Conservation (phyloP, 2,113 vertebrate genomes). For the Sminthopsis crassicaudata region DNA sequence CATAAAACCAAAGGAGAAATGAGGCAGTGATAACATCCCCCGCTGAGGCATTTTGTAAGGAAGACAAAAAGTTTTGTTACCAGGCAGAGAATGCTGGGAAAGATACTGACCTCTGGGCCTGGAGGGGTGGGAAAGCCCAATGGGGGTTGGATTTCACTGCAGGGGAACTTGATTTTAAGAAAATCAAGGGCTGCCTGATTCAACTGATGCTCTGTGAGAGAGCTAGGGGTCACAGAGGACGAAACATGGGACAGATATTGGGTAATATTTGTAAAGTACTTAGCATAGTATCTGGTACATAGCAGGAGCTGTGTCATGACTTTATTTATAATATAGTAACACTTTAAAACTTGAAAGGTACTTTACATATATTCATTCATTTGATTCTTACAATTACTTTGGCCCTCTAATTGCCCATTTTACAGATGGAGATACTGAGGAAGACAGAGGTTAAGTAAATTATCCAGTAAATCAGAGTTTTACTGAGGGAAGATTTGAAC, state of each 20-base stretch:
- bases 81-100: not conserved
- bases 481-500: not conserved
- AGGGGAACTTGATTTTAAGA: not conserved
- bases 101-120: not conserved
- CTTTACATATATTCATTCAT: not conserved
- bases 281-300: not conserved
- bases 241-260: not conserved
- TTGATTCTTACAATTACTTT: not conserved
- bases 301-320: not conserved
- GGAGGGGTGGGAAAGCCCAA: not conserved
- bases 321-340: not conserved
- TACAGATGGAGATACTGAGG: not conserved
- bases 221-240: not conserved
- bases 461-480: not conserved
- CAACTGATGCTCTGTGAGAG: not conserved
- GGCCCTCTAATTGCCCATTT: not conserved
- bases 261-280: not conserved
- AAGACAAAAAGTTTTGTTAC: not conserved
- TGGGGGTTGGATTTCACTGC: not conserved
- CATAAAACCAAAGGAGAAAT: slow-evolving; percentile 55
- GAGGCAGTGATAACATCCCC: not conserved
- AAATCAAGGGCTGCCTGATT: not conserved
- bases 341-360: not conserved
- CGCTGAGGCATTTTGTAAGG: slow-evolving; percentile 13
- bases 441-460: not conserved